phyloP scores from a whole-genome alignment of 2,797 vertebrate genomes.

The Sebastes umbrosus region DNA sequence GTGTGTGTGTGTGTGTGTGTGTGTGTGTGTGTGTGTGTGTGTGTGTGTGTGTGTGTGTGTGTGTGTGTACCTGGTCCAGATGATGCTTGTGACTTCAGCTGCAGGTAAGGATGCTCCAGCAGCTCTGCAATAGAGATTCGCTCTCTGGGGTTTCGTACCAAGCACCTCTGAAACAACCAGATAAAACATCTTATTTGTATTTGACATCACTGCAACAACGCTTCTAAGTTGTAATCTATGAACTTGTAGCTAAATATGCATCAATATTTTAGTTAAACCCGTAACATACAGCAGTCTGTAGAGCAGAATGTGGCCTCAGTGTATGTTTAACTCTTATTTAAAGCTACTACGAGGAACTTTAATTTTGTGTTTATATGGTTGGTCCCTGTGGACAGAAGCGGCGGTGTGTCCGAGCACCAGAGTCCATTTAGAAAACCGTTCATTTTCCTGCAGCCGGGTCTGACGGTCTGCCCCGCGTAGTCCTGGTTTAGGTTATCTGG shows the following conservation, averaged over 20 bases:
- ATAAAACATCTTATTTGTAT: not conserved
- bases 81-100: constrained; percentile 83
- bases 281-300: not conserved
- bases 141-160: constrained; percentile 91
- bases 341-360: too few relatives aligned
- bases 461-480: too few relatives aligned
- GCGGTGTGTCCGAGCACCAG: too few relatives aligned
- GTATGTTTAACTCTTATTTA: not conserved
- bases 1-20: constrained; percentile 12
- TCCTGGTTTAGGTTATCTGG: too few relatives aligned
- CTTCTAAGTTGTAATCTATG: not conserved
- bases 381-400: too few relatives aligned
- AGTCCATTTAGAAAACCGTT: too few relatives aligned
- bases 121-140: constrained; percentile 92
- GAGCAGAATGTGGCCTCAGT: not conserved
- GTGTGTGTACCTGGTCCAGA: constrained; percentile 81
- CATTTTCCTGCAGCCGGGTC: too few relatives aligned
- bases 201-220: not conserved
- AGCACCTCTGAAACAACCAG: constrained; percentile 82
- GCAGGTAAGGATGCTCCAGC: constrained; percentile 90
- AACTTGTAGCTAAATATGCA: not conserved
- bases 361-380: too few relatives aligned
- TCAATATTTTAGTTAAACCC: not conserved
- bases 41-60: constrained; percentile 12
- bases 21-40: not conserved